Conservation (phyloP, 2,888 invertebrate genomes). For the Papilio elwesi region DNA sequence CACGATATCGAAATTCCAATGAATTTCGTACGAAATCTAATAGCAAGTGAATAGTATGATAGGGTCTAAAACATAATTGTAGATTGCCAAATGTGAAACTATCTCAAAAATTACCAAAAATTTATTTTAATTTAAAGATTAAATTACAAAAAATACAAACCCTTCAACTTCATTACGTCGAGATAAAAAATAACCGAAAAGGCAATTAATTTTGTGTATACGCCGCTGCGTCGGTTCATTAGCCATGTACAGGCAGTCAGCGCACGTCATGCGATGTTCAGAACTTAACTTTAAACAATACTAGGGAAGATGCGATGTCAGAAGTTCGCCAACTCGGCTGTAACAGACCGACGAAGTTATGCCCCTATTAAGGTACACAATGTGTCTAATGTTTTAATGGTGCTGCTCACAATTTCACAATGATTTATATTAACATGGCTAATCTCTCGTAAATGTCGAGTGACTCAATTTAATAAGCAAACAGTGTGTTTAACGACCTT, state of each 20-base stretch:
- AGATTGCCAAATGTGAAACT: no score
- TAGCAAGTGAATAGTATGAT: no score
- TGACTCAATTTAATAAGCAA: constrained; percentile 24
- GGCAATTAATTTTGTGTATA: constrained; percentile 36
- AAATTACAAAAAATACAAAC: neutral
- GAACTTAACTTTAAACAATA: constrained; percentile 82
- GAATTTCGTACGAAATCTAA: no score
- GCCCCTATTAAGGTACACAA: constrained; percentile 73
- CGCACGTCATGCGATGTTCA: constrained; percentile 75
- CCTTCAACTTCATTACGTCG: neutral
- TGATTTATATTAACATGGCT: constrained; percentile 35
- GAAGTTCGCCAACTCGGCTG: constrained; percentile 72
- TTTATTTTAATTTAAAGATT: no score
- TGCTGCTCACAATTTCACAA: constrained; percentile 34
- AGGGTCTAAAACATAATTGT: no score
- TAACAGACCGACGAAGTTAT: constrained; percentile 69
- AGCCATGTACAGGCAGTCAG: constrained; percentile 60
- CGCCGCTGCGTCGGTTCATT: constrained; percentile 54
- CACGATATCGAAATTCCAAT: no score
- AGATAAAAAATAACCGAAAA: neutral
- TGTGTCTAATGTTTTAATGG: constrained; percentile 67
- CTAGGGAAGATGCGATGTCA: constrained; percentile 76
- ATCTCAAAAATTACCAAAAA: no score
- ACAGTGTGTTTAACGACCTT: neutral
- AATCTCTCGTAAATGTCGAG: constrained; percentile 24